Conservation (phyloP, 2,797 vertebrate species). For the Falco novaeseelandiae region DNA sequence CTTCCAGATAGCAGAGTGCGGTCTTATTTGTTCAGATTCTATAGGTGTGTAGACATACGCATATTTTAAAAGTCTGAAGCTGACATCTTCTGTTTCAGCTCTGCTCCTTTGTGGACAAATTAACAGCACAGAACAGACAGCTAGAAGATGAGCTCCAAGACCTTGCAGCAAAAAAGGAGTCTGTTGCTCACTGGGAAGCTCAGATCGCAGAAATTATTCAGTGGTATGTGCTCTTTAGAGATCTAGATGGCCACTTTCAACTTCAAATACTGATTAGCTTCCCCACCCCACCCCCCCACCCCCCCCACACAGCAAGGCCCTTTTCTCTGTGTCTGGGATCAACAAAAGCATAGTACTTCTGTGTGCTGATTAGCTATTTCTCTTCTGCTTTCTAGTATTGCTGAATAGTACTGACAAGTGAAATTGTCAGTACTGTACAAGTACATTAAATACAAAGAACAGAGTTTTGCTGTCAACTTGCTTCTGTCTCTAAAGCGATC, state of each 20-base stretch:
- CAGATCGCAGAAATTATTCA: conserved; percentile 99
- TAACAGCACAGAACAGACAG: conserved; percentile 91
- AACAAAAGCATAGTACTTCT: background rate
- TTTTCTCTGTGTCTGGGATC: background rate
- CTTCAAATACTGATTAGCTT: background rate
- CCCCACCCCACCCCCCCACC: too few relatives aligned
- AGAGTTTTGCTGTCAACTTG: background rate
- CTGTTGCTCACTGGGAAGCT: conserved; percentile 96
- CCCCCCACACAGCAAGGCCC: background rate
- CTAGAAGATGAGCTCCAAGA: conserved; percentile 95
- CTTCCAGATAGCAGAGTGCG: background rate
- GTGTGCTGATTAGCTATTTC: background rate
- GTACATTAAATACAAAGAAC: background rate
- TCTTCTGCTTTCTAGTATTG: background rate
- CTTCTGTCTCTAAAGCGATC: background rate
- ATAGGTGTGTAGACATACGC: background rate
- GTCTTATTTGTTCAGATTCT: background rate
- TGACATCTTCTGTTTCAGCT: conserved; percentile 76
- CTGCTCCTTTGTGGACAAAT: conserved; percentile 90
- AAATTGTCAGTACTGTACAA: background rate
- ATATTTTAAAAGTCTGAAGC: background rate
- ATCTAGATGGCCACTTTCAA: background rate
- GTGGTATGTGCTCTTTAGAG: conserved; percentile 80
- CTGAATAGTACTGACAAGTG: background rate
- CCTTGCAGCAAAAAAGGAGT: conserved; percentile 91